Evolutionary conservation across 2,113 vertebrate genomes (phyloP).

Genomic region (Camelus dromedarius): DNA sequence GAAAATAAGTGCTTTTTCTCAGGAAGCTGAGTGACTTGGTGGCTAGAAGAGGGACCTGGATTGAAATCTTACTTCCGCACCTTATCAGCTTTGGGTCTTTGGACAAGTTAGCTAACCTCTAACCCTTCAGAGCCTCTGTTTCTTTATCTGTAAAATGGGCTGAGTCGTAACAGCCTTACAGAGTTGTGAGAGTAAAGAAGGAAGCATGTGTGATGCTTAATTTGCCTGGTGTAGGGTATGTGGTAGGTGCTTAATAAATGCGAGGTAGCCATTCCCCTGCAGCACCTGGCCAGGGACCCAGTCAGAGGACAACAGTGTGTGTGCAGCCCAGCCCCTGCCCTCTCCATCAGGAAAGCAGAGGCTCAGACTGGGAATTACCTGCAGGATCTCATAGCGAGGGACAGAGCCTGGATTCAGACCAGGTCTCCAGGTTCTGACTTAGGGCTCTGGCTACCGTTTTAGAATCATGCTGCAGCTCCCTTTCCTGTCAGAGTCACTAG

Average conservation of each 20-base stretch:
- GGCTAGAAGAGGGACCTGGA: not conserved
- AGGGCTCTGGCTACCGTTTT: not conserved
- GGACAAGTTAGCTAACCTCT: not conserved
- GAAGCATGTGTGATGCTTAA: fast-evolving
- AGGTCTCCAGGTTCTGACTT: fast-evolving
- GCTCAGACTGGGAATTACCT: fast-evolving
- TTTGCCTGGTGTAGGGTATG: not conserved
- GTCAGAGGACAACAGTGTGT: fast-evolving
- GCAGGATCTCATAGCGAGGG: not conserved
- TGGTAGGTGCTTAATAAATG: not conserved
- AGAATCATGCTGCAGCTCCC: too few species aligned
- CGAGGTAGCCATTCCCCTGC: not conserved
- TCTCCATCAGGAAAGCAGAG: fast-evolving
- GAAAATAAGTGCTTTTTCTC: not conserved
- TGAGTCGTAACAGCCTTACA: not conserved
- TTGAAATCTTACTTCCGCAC: not conserved
- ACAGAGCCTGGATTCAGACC: not conserved
- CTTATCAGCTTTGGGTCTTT: not conserved
- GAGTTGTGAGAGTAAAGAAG: too few species aligned
- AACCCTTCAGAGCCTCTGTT: not conserved
- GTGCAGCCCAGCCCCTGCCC: not conserved
- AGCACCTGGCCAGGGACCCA: not conserved
- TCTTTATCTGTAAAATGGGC: not conserved
- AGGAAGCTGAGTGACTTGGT: not conserved
- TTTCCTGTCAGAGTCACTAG: fast-evolving